Percentiles rank a stretch among this genome's conserved stretches.
Evolutionary conservation across 2,888 invertebrate genomes (phyloP).

Genomic region (Panorpa germanica): DNA sequence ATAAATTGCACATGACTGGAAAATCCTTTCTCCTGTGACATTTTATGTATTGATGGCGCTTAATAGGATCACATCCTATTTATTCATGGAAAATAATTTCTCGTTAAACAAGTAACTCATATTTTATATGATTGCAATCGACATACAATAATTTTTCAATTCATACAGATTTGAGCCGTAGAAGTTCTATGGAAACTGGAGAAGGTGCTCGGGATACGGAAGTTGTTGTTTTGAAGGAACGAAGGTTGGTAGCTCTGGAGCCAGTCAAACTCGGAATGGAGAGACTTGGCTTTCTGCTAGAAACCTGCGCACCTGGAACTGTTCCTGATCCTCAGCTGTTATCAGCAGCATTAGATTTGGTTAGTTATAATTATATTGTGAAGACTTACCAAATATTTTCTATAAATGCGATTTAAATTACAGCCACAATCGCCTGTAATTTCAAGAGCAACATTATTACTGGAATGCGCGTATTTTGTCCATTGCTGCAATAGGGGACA

Average conservation of each 20-base stretch:
- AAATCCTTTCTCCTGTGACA: no score
- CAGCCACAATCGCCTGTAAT: slow-evolving; percentile 89
- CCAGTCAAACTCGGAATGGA: slow-evolving; percentile 76
- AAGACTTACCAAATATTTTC: slow-evolving; percentile 1
- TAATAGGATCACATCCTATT: not conserved
- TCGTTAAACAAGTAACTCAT: not conserved
- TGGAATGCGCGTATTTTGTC: slow-evolving; percentile 94
- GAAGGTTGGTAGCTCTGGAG: slow-evolving; percentile 60
- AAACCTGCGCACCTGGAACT: slow-evolving; percentile 89
- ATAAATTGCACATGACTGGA: no score
- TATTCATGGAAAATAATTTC: slow-evolving; percentile 3
- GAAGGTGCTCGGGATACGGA: slow-evolving; percentile 70
- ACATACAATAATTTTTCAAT: slow-evolving; percentile 4
- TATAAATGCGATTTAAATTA: slow-evolving; percentile 14
- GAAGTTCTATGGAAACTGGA: slow-evolving; percentile 66
- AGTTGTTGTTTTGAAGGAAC: slow-evolving; percentile 71
- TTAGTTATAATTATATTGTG: slow-evolving; percentile 25
- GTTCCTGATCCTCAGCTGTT: slow-evolving; percentile 93
- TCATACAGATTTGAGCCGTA: slow-evolving; percentile 45
- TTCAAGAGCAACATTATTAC: slow-evolving; percentile 71
- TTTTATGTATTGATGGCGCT: no score
- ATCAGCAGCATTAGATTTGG: slow-evolving; percentile 85
- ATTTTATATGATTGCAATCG: no score
- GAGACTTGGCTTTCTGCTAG: slow-evolving; percentile 78
- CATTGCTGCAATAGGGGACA: slow-evolving; percentile 96